Evolutionary conservation across 2,113 vertebrate species (phyloP), one percentile per base, ranked within the genome.

Genomic region (Megaleporinus macrocephalus): DNA sequence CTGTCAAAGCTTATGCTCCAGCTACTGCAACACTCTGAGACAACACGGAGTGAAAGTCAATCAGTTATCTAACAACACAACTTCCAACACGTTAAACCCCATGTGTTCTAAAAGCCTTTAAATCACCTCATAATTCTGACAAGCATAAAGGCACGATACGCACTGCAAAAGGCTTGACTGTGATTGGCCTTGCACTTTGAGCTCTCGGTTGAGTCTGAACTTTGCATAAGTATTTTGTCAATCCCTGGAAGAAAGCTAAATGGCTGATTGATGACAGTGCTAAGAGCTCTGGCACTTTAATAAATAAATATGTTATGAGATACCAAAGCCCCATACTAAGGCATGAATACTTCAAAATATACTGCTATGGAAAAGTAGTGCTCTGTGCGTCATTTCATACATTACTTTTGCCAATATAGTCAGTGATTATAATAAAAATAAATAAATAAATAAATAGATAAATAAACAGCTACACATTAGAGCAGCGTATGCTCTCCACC

Each of bases 131-230:
- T 26, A 22, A 24, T 61, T 61, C 51, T 57, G 0, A 10, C 5
- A 12, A 9, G 10, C 9, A 61, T 24, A 61, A 61, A 61, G 57
- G n/a, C 57, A 61, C 26, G 24, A 61, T 61, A 26, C 4, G 9
- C 57, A 24, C 12, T 61, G 57, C 30, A 41, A 36, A 68, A 57
- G 24, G 24, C 73, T 68, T 29, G n/a, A 49, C 27, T 47, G 13
- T 49, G 33, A 51, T n/a, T 22, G 27, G 26, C 30, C 27, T 72
- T 57, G 73, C 10, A 76, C 83, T 84, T 84, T 76, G 66, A 4
- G 18, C 59, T 29, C 16, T 63, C n/a, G 22, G 41, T 59, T 66
- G 16, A 44, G 53, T 22, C 20, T 12, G 7, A 72, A 13, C 53
- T 24, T n/a, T 27, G 18, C 2, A n/a, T 16, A 18, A 12, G 3